Evolutionary conservation across 2,113 vertebrate species (phyloP).

Genomic region (Psittacula cyanocephala): DNA sequence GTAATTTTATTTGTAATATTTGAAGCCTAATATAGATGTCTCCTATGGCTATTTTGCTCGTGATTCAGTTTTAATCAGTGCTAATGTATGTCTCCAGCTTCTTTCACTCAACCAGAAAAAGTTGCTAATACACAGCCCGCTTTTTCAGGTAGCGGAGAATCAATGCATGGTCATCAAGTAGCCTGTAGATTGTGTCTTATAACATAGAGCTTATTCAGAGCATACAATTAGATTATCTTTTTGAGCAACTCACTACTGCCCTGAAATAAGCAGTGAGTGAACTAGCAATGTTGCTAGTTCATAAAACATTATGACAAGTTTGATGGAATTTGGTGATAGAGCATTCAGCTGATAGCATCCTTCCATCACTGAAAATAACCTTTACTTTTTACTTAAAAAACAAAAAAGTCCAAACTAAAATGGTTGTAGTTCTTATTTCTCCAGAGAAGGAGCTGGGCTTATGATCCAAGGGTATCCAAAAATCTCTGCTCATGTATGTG

Average conservation of each 20-base stretch:
- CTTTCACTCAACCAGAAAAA: background rate
- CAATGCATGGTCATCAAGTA: background rate
- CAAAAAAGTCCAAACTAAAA: background rate
- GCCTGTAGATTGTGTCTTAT: background rate
- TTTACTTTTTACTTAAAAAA: background rate
- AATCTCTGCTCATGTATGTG: background rate
- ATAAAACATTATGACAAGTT: background rate
- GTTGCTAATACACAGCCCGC: background rate
- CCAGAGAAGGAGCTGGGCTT: background rate
- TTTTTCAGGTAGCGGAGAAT: background rate
- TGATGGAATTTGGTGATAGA: background rate
- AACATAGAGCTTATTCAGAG: background rate
- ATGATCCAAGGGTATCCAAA: background rate
- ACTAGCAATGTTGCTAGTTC: background rate
- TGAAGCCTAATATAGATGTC: background rate
- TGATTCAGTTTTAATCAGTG: background rate
- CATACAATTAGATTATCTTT: background rate
- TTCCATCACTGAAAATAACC: background rate
- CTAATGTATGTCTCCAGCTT: background rate
- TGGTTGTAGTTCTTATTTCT: background rate
- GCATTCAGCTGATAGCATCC: background rate
- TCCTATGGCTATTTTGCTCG: accelerated
- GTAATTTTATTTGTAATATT: background rate
- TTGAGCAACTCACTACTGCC: background rate
- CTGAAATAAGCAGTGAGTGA: background rate